A percentile compares a stretch with the other conserved stretches of the same genome.
Conservation (phyloP, 2,113 vertebrate genomes). For the Promerops cafer region DNA sequence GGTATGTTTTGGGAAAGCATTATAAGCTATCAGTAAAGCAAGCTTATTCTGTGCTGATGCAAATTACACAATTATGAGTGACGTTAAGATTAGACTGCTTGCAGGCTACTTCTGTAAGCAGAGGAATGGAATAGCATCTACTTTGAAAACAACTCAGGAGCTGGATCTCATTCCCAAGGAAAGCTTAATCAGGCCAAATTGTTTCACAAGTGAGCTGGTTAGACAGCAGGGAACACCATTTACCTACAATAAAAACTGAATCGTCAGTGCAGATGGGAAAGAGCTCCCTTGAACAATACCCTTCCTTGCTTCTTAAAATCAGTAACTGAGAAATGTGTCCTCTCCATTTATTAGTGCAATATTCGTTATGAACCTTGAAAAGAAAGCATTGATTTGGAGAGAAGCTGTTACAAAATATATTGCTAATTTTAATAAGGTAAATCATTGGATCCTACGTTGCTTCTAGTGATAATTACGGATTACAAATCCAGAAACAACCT, state of each 20-base stretch:
- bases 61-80: background rate
- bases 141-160: background rate
- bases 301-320: background rate
- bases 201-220: background rate
- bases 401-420: background rate
- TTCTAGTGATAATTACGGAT: background rate
- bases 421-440: background rate
- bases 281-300: background rate
- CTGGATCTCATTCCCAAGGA: background rate
- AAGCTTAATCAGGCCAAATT: background rate
- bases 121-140: background rate
- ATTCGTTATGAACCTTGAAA: background rate
- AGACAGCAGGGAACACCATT: background rate
- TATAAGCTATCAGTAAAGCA: background rate
- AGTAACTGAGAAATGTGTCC: background rate
- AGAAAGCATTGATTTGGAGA: background rate
- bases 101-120: background rate
- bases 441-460: background rate
- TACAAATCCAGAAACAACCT: background rate
- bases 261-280: fast-evolving
- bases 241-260: background rate
- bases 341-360: background rate
- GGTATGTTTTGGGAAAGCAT: background rate
- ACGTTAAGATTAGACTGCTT: background rate
- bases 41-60: background rate